Conservation (phyloP, 2,113 vertebrate genomes). For the Nestor notabilis region DNA sequence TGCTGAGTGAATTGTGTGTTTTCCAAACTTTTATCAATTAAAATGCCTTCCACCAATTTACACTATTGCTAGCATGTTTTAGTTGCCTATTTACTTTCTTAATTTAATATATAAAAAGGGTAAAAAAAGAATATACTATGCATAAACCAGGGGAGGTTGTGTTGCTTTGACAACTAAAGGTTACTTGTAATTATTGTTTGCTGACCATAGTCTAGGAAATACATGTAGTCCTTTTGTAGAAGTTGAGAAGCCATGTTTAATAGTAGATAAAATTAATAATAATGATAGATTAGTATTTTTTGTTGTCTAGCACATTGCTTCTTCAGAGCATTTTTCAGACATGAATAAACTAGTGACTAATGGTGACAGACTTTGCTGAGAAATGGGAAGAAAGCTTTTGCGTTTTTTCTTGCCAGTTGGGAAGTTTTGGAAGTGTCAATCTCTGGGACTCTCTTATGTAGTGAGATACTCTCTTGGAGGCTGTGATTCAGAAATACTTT, state of each 20-base stretch:
- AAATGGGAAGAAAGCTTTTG: not conserved
- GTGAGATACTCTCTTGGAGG: conserved; percentile 23
- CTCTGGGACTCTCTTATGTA: not conserved
- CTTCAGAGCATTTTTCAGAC: not conserved
- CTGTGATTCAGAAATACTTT: conserved; percentile 25
- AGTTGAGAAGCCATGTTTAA: not conserved
- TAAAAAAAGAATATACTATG: not conserved
- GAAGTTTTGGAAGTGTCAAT: not conserved
- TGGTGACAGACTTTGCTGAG: not conserved
- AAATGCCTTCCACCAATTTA: not conserved
- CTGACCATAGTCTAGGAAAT: not conserved
- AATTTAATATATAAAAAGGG: not conserved
- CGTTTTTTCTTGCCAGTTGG: not conserved
- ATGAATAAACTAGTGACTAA: not conserved
- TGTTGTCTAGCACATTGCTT: not conserved
- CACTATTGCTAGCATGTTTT: not conserved
- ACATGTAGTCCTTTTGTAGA: not conserved
- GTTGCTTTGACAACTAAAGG: not conserved
- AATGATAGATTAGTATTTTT: not conserved
- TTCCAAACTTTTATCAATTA: conserved; percentile 17
- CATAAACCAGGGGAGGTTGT: not conserved
- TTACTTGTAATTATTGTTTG: not conserved
- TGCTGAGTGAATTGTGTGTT: conserved; percentile 39
- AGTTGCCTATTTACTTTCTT: not conserved
- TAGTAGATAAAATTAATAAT: not conserved